Evolutionary conservation across 2,888 invertebrate species (phyloP), one percentile per base, ranked within the genome.

Genomic region (Cloeon dipterum): DNA sequence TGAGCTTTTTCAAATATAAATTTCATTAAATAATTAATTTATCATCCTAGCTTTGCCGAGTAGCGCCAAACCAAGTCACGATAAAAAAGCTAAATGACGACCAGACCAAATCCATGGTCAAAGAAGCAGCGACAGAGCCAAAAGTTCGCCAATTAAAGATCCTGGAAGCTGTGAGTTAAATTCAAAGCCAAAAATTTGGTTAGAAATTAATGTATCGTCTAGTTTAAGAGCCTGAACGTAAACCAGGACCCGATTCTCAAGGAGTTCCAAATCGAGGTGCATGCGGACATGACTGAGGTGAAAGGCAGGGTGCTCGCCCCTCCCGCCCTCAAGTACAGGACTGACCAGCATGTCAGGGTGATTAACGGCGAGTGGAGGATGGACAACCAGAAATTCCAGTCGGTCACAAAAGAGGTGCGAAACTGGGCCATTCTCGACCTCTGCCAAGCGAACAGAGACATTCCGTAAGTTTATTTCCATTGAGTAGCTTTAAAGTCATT

Each of bases 31-130:
- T 18, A 7, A 19, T 29, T 5, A 8, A 21, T 10, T 21, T 21
- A 37, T 37, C 32, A 36, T 26, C 26, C 34, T 41, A 63, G 59
- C 61, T 88, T 7, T 75, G 88, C 49, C 65, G 64, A 7, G 70
- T 96, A 16, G 62, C 74, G 1, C 65, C 66, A 26, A 86, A 83
- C 1, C 93, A 96, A 54, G 62, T 74, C 1, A 68, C 75, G 37
- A 73, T 74, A 46, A 65, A 69, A 48, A 89, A 89, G 54, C 62
- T 94, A 50, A 76, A 73, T 5, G 79, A 86, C 20, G 61, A 53
- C 20, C 93, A 94, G 56, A 79, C 91, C 0, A 62, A 77, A 0
- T 68, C 65, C 1, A 89, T 98, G 86, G 89, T 96, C 37, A 70
- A 60, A 51, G 63, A 67, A 26, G 82, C 94, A 0, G 93, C 94